Evolutionary conservation across 2,113 vertebrate genomes (phyloP).

Genomic region (Chunga burmeisteri): DNA sequence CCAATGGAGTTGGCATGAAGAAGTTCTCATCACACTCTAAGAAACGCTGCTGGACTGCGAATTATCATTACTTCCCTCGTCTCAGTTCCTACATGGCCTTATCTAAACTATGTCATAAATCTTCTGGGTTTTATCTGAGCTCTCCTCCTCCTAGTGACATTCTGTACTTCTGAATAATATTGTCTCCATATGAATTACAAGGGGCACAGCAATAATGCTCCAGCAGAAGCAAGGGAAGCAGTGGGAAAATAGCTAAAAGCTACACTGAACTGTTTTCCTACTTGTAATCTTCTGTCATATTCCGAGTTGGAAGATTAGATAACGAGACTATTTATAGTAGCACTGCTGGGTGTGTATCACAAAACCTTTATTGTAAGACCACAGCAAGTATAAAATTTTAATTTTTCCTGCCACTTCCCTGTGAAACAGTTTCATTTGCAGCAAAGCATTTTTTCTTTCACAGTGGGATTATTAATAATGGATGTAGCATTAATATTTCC

Average conservation of each 20-base stretch:
- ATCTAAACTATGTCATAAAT: constrained; percentile 64
- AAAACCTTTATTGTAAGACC: constrained; percentile 33
- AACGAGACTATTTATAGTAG: constrained; percentile 43
- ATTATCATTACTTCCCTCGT: not conserved
- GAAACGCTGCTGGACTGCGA: not conserved
- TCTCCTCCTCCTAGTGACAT: constrained; percentile 28
- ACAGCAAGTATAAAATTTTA: constrained; percentile 15
- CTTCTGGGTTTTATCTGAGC: constrained; percentile 42
- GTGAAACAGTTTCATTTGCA: not conserved
- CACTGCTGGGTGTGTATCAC: constrained; percentile 23
- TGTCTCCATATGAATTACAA: constrained; percentile 48
- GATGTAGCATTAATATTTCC: not conserved
- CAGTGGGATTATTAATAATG: not conserved
- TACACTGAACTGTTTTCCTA: constrained; percentile 40
- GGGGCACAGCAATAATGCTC: not conserved
- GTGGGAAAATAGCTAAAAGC: constrained; percentile 53
- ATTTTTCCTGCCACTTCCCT: constrained; percentile 2
- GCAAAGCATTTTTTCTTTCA: not conserved
- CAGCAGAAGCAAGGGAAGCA: constrained; percentile 27
- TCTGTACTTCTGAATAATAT: constrained; percentile 49
- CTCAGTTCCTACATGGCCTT: constrained; percentile 10
- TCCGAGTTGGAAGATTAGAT: constrained; percentile 47
- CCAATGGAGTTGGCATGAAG: not conserved
- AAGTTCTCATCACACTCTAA: not conserved
- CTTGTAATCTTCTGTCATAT: constrained; percentile 42